A percentile compares a stretch with the other conserved stretches of the same genome.
These are phyloP conservation scores for Catagonus wagneri DNA, from an alignment of 2,113 vertebrate species.

Conservation along the genomic window DNA sequence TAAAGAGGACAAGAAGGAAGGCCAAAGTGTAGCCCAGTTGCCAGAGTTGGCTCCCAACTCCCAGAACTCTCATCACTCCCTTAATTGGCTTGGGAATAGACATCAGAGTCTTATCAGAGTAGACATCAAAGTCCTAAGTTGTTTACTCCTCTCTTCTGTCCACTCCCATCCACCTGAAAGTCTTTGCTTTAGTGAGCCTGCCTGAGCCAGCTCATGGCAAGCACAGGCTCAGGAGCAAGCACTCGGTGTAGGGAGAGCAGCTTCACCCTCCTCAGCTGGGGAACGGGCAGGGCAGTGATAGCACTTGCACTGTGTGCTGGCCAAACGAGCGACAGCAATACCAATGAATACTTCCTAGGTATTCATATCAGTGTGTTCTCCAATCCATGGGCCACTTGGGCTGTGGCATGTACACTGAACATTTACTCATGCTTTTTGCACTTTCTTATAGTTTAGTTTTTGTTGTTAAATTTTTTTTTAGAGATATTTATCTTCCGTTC, in stretches of 20 bases:
- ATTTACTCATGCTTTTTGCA: neutral
- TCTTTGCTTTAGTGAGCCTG: neutral
- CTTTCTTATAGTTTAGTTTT: neutral
- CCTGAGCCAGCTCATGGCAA: neutral
- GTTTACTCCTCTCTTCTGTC: neutral
- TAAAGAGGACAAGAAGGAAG: neutral
- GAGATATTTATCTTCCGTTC: neutral
- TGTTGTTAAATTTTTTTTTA: neutral
- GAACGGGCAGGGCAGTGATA: neutral
- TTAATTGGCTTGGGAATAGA: neutral
- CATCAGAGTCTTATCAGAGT: neutral
- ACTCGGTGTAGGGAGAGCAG: neutral
- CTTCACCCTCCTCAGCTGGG: neutral
- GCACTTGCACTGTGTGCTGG: too few relatives aligned
- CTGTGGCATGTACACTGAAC: neutral
- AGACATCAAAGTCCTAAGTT: neutral
- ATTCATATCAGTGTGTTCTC: neutral
- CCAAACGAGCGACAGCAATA: neutral
- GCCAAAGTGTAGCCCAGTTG: neutral
- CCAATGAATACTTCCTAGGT: neutral
- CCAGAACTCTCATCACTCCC: neutral
- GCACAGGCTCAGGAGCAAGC: neutral
- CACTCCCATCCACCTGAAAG: too few relatives aligned
- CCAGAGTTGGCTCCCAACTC: neutral
- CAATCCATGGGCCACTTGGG: neutral